Evolutionary conservation across 2,797 vertebrate genomes (phyloP).

Genomic region (Acrocephalus scirpaceus): DNA sequence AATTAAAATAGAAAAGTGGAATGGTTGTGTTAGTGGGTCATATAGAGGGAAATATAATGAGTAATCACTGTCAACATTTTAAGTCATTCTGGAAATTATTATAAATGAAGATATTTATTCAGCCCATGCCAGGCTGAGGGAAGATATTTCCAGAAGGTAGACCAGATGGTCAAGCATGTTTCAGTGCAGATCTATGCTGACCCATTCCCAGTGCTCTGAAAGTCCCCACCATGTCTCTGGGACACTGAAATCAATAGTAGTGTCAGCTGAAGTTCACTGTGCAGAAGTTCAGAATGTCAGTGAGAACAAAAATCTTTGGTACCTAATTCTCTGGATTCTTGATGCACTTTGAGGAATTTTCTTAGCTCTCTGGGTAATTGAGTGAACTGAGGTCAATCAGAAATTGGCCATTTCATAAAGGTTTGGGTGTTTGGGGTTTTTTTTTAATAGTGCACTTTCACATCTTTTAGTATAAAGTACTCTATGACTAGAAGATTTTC

Average conservation of each 20-base stretch:
- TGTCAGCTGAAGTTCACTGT: not conserved
- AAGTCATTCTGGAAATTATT: conserved; percentile 27
- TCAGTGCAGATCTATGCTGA: conserved; percentile 7
- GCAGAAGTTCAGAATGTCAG: not conserved
- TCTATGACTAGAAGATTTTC: not conserved
- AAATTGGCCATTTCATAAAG: not conserved
- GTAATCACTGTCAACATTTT: not conserved
- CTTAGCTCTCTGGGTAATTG: not conserved
- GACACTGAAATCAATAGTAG: not conserved
- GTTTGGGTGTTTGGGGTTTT: not conserved
- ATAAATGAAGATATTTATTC: conserved; percentile 43
- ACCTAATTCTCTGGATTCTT: not conserved
- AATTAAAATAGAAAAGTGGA: not conserved
- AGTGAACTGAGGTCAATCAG: not conserved
- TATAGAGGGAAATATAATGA: not conserved
- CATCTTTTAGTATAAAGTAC: not conserved
- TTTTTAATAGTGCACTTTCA: not conserved
- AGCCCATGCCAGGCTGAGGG: not conserved
- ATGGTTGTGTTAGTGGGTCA: not conserved
- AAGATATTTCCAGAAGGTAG: conserved; percentile 59
- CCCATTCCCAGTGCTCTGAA: not conserved
- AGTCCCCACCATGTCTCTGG: not conserved
- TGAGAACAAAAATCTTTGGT: not conserved
- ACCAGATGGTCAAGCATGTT: conserved; percentile 51
- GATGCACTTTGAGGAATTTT: not conserved